Evolutionary conservation across 2,113 vertebrate species (phyloP).

Genomic region (Motacilla tschutschensis): DNA sequence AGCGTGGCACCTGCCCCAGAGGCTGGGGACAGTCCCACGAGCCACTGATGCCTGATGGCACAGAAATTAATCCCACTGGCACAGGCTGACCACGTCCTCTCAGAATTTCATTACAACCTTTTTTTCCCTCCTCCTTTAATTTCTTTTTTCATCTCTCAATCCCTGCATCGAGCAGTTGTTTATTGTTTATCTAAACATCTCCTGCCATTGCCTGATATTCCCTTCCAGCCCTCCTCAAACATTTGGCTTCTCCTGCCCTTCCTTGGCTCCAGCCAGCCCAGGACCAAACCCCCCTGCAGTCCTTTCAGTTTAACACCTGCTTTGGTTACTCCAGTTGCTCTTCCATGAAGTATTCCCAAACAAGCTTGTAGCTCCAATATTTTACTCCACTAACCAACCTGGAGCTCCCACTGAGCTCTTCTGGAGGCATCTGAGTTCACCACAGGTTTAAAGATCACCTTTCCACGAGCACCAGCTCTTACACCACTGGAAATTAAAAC

Average conservation of each 20-base stretch:
- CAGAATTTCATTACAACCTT: background rate
- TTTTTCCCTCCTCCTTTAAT: background rate
- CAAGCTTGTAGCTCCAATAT: background rate
- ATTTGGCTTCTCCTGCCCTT: background rate
- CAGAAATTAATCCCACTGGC: background rate
- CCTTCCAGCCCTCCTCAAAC: background rate
- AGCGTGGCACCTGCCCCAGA: background rate
- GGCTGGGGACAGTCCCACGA: background rate
- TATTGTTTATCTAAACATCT: background rate
- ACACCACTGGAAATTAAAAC: background rate
- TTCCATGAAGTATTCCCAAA: background rate
- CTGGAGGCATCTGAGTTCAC: background rate
- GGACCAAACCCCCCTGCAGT: background rate
- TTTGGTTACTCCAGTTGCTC: background rate
- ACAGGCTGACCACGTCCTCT: background rate
- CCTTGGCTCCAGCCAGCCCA: background rate
- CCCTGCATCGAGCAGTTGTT: background rate
- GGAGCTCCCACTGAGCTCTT: background rate
- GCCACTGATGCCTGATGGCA: background rate
- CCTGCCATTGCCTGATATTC: background rate
- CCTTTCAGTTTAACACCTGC: background rate
- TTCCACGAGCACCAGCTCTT: background rate
- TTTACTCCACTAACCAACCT: background rate
- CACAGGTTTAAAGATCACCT: background rate
- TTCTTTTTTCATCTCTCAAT: background rate